A percentile compares a stretch with the other conserved stretches of the same genome.
phyloP scores from a whole-genome alignment of 2,113 vertebrate species.

The Sminthopsis crassicaudata region DNA sequence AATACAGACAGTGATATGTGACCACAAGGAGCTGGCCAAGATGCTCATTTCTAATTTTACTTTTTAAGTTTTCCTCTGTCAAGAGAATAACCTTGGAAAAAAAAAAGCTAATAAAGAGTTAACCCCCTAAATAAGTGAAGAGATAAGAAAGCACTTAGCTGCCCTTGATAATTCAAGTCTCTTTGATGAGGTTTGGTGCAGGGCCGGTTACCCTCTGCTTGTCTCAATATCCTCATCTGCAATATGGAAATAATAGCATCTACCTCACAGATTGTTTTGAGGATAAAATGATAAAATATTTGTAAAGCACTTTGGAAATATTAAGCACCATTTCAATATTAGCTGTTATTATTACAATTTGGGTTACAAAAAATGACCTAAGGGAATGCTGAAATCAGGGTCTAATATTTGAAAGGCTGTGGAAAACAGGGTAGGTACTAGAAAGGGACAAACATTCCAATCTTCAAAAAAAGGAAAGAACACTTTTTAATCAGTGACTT shows the following conservation, averaged over 20 bases:
- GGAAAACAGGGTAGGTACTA: neutral
- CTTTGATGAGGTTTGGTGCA: too few relatives aligned
- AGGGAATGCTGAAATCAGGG: neutral
- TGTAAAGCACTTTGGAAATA: neutral
- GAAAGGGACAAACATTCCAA: neutral
- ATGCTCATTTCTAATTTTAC: neutral
- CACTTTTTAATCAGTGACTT: neutral
- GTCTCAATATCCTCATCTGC: neutral
- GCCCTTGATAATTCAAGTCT: neutral
- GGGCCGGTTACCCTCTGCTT: neutral
- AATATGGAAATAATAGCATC: neutral
- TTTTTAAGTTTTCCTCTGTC: neutral
- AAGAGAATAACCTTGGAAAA: neutral
- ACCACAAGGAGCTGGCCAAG: neutral
- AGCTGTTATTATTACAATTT: neutral
- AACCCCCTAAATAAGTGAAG: neutral
- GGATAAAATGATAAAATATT: neutral
- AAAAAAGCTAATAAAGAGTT: neutral
- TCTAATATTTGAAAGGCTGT: neutral
- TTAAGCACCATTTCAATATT: neutral
- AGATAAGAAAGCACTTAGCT: neutral
- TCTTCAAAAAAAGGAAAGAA: neutral
- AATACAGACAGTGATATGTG: neutral
- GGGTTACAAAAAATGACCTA: neutral
- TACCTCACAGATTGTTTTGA: neutral